Conservation (phyloP, 2,888 invertebrate genomes). For the Hypomecis punctinalis region DNA sequence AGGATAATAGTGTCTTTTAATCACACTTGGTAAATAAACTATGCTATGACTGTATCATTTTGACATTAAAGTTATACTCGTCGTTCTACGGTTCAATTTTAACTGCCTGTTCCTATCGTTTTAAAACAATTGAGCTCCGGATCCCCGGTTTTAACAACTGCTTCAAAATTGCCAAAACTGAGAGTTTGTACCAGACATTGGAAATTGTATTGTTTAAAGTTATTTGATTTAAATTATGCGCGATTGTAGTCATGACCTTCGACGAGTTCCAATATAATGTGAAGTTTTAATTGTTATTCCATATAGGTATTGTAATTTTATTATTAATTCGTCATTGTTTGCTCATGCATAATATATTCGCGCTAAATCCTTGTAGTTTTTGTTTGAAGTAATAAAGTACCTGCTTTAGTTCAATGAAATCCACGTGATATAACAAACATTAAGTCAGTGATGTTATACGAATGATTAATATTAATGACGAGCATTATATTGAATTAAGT, state of each 20-base stretch:
- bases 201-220: neutral
- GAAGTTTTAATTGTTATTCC: constrained; percentile 39
- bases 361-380: constrained; percentile 20
- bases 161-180: constrained; percentile 8
- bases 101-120: neutral
- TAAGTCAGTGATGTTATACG: neutral
- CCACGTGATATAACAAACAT: neutral
- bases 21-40: neutral
- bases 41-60: neutral
- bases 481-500: too few relatives aligned
- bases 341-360: constrained; percentile 15
- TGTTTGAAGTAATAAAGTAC: constrained; percentile 8
- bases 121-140: neutral
- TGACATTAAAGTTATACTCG: constrained; percentile 2
- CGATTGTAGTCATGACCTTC: constrained; percentile 20
- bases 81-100: neutral
- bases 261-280: constrained; percentile 16
- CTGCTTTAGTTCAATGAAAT: constrained; percentile 9
- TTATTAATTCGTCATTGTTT: constrained; percentile 35
- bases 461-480: too few relatives aligned
- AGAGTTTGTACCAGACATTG: constrained; percentile 15
- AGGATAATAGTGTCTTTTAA: neutral
- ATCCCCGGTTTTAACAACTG: neutral
- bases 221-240: constrained; percentile 13
- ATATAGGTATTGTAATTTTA: constrained; percentile 21